Evolutionary conservation across 1,140 invertebrate species (phyloP).

Genomic region (Cydia splendana): DNA sequence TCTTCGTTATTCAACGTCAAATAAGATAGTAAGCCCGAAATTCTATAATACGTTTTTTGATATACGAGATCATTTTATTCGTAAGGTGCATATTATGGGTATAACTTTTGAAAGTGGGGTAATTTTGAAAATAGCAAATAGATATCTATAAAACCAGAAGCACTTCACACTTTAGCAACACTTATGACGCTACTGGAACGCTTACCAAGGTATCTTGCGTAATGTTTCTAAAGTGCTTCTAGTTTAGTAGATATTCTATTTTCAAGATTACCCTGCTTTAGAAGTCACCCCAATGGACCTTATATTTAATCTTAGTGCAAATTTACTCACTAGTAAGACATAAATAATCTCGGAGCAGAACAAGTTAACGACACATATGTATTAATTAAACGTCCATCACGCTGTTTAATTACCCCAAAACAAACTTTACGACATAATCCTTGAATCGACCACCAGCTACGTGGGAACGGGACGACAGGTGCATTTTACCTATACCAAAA

Average conservation of each 20-base stretch:
- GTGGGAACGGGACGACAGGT: slow-evolving; percentile 66
- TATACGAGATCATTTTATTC: not conserved
- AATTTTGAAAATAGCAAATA: too few relatives aligned
- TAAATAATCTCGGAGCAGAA: not conserved
- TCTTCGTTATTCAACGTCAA: slow-evolving; percentile 1
- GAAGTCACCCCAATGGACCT: too few relatives aligned
- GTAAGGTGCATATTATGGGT: too few relatives aligned
- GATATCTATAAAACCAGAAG: too few relatives aligned
- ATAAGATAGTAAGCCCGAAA: not conserved
- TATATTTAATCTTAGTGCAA: not conserved
- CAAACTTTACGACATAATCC: slow-evolving; percentile 30
- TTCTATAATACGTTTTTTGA: not conserved
- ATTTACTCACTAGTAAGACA: not conserved
- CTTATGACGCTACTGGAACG: too few relatives aligned
- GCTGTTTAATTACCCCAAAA: not conserved
- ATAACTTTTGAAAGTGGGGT: too few relatives aligned
- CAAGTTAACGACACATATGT: not conserved
- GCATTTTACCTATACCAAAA: slow-evolving; percentile 30
- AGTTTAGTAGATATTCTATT: too few relatives aligned
- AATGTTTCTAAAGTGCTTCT: too few relatives aligned
- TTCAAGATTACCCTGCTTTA: too few relatives aligned
- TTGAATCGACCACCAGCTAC: slow-evolving; percentile 38
- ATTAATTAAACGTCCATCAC: not conserved
- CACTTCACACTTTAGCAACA: too few relatives aligned
- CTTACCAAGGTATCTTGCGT: too few relatives aligned